These are phyloP conservation scores for Apamea sordens DNA, from an alignment of 2,888 invertebrate species.

Conservation along the genomic window DNA sequence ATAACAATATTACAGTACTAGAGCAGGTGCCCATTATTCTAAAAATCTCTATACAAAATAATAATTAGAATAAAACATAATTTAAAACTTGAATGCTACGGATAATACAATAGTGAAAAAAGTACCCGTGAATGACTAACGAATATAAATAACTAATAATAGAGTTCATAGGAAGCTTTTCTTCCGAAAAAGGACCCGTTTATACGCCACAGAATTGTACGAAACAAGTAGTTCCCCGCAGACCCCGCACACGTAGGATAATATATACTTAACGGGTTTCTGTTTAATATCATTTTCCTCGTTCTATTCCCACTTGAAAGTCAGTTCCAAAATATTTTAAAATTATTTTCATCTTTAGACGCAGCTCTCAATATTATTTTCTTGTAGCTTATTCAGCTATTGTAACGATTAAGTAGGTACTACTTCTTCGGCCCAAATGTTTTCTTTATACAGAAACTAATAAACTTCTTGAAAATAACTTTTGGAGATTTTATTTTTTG, in stretches of 20 bases:
- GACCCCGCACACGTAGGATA: neutral
- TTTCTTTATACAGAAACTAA: conserved; percentile 48
- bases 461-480: conserved; percentile 25
- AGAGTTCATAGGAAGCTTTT: conserved; percentile 13
- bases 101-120: conserved; percentile 16
- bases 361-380: neutral
- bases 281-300: conserved; percentile 28
- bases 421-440: conserved; percentile 21
- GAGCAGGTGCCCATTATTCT: neutral
- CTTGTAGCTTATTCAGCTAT: neutral
- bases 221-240: conserved; percentile 44
- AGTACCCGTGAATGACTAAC: conserved; percentile 35
- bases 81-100: neutral
- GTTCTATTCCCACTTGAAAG: neutral
- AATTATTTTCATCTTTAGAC: conserved; percentile 9
- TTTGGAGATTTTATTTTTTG: conserved; percentile 42
- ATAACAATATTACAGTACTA: conserved; percentile 21
- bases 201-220: conserved; percentile 24
- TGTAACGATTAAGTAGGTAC: neutral
- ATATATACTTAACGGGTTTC: neutral
- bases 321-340: neutral
- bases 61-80: neutral
- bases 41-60: neutral
- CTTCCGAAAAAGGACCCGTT: conserved; percentile 8
- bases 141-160: conserved; percentile 7